Percentiles rank a stretch among this genome's conserved stretches.
Conservation (phyloP, 2,888 invertebrate genomes). For the Anticlea derivata region DNA sequence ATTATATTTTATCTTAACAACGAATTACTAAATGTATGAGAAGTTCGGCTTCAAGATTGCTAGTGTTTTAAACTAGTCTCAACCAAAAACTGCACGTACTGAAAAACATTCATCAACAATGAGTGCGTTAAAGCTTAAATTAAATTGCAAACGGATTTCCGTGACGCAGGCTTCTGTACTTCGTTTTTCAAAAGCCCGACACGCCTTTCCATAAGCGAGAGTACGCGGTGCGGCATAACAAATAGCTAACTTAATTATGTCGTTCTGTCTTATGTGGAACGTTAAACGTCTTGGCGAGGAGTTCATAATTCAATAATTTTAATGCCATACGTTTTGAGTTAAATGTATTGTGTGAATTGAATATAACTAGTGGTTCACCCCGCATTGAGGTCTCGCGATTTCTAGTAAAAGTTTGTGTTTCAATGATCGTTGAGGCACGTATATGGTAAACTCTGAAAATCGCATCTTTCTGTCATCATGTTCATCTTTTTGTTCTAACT, state of each 20-base stretch:
- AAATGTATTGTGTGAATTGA: slow-evolving; percentile 1
- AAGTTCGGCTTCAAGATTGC: too few relatives aligned
- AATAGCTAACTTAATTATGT: slow-evolving; percentile 69
- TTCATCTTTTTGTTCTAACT: too few relatives aligned
- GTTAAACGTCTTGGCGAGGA: slow-evolving; percentile 65
- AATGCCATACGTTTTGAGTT: slow-evolving; percentile 12
- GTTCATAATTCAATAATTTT: slow-evolving; percentile 33
- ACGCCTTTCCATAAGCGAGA: slow-evolving; percentile 36
- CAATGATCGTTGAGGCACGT: too few relatives aligned
- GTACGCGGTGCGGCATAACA: slow-evolving; percentile 65
- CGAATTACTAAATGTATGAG: too few relatives aligned
- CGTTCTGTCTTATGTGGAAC: slow-evolving; percentile 66
- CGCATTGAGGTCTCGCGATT: too few relatives aligned
- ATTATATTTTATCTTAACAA: too few relatives aligned
- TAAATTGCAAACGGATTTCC: neutral
- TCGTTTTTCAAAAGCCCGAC: slow-evolving; percentile 28
- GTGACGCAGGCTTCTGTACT: neutral
- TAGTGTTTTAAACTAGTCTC: too few relatives aligned
- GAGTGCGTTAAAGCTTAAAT: neutral
- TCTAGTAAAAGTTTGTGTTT: too few relatives aligned
- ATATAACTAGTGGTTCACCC: too few relatives aligned
- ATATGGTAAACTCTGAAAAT: too few relatives aligned
- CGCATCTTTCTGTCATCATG: too few relatives aligned
- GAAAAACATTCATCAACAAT: neutral
- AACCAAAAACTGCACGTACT: too few relatives aligned